Percentiles rank a stretch among this genome's conserved stretches.
Conservation (phyloP, 2,113 vertebrate species). For the Pterophyllum scalare region DNA sequence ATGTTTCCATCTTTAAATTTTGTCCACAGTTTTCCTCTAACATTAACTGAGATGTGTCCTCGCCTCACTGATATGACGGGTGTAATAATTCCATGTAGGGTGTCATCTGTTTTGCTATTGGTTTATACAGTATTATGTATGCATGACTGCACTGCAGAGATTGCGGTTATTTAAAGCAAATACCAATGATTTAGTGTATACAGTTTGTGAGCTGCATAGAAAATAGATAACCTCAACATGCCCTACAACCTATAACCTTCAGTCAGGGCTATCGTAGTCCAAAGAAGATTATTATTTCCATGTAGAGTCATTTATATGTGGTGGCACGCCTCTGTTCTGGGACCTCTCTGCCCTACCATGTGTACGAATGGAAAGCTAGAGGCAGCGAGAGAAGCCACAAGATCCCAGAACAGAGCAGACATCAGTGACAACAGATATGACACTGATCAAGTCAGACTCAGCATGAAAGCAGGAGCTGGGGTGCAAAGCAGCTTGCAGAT, state of each 20-base stretch:
- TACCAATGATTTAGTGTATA: not conserved
- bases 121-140: not conserved
- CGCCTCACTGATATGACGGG: not conserved
- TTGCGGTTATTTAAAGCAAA: no score
- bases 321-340: not conserved
- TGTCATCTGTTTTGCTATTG: not conserved
- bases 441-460: not conserved
- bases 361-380: not conserved
- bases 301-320: not conserved
- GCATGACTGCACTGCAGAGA: not conserved
- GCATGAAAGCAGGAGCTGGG: not conserved
- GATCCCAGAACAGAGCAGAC: not conserved
- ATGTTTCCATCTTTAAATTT: no score
- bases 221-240: not conserved
- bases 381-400: not conserved
- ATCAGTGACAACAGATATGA: not conserved
- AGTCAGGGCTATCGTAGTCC: not conserved
- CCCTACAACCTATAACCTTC: not conserved
- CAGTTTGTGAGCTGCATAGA: not conserved
- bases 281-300: slow-evolving; percentile 1
- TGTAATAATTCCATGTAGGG: not conserved
- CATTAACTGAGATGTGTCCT: not conserved
- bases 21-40: no score
- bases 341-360: no score
- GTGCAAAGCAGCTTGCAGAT: slow-evolving; percentile 3